Evolutionary conservation across 2,113 vertebrate species (phyloP), one percentile per base, ranked within the genome.

Genomic region (Thamnophis sirtalis): DNA sequence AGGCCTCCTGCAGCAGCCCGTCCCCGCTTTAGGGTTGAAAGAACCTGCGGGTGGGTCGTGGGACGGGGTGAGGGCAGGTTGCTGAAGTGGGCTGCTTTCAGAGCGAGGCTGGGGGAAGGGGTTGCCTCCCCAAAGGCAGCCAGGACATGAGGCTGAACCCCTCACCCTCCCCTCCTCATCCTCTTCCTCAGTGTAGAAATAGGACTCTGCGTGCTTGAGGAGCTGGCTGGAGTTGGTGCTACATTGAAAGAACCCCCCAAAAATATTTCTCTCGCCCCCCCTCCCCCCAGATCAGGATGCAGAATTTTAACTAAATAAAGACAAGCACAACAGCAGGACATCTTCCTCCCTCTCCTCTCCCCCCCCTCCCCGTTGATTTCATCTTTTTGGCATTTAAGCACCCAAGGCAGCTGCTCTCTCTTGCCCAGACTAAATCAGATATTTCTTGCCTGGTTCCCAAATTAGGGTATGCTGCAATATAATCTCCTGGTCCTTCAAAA

Each of bases 161-260:
- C 9, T 3, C 43, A n/a, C n/a, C 10, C 5, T 11, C 17, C 13
- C 13, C 28, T 17, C 13, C 63, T 33, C 63, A 5, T 73, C 15
- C n/a, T 60, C 24, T 26, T 13, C 60, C 26, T 73, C 58, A 24
- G 19, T 38, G 28, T 33, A 26, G 84, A 15, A 53, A 92, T 0
- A 87, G 92, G 88, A 84, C 9, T 92, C 92, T 10, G 50, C 49
- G 92, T n/a, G 84, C 17, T 88, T 90, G 17, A 38, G 54, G 54
- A 58, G 55, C 95, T 33, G 73, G 26, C 48, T 58, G 68, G 7
- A 10, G 15, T 86, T 21, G 93, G 92, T 91, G 60, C 68, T 93
- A 91, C 26, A 53, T 2, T 22, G 89, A 0, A 60, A 96, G 73
- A 68, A 68, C 9, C 10, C 26, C 26, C 3, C 10, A 33, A 33